Percentiles rank a stretch among this genome's conserved stretches.
Evolutionary conservation across 1,140 invertebrate genomes (phyloP).

Genomic region (Bombus confusus): DNA sequence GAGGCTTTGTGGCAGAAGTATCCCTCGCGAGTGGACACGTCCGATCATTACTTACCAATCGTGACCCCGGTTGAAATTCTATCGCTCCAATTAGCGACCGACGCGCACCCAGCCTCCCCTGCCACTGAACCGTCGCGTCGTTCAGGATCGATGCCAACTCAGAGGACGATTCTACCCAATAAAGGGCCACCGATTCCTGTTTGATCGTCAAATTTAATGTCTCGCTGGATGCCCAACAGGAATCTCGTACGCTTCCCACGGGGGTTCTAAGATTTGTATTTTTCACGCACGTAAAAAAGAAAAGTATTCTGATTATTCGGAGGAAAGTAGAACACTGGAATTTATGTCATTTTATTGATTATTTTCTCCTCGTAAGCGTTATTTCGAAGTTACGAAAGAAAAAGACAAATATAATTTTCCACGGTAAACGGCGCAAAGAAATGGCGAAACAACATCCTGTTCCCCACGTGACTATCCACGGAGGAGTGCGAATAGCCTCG

Average conservation of each 20-base stretch:
- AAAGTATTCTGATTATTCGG: neutral
- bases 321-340: too few relatives aligned
- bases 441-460: neutral
- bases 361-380: too few relatives aligned
- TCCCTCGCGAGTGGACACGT: constrained; percentile 15
- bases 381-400: too few relatives aligned
- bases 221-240: neutral
- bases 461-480: neutral
- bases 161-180: too few relatives aligned
- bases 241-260: neutral
- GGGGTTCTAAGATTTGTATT: neutral
- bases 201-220: constrained; percentile 11
- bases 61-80: constrained; percentile 46
- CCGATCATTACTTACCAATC: constrained; percentile 22
- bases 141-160: neutral
- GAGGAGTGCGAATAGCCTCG: neutral
- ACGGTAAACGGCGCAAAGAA: neutral
- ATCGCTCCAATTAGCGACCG: constrained; percentile 53
- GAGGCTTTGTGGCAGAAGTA: constrained; percentile 53
- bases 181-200: neutral
- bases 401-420: neutral
- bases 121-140: neutral
- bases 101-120: constrained; percentile 3
- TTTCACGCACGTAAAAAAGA: neutral
- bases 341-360: too few relatives aligned